phyloP scores from a whole-genome alignment of 2,113 vertebrate species.

The Thymallus thymallus region DNA sequence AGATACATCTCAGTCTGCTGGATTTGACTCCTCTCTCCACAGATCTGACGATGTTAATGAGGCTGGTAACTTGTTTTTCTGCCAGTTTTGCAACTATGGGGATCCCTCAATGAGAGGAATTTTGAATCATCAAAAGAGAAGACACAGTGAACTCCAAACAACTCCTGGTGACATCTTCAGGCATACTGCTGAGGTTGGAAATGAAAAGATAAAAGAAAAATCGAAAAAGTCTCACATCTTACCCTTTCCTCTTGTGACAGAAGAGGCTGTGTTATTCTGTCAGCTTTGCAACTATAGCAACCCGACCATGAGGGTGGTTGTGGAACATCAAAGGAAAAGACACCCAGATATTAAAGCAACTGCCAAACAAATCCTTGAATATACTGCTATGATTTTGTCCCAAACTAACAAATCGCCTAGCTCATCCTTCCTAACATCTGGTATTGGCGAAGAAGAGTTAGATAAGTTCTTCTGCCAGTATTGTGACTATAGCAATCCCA shows the following conservation, averaged over 20 bases:
- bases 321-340: conserved; percentile 44
- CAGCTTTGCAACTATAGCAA: neutral
- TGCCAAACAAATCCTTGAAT: neutral
- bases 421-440: neutral
- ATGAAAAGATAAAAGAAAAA: too few species aligned
- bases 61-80: conserved; percentile 18
- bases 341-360: neutral
- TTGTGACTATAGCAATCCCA: neutral
- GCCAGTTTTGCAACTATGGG: conserved; percentile 60
- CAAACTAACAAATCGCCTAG: conserved; percentile 27
- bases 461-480: neutral
- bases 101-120: conserved; percentile 12
- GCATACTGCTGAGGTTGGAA: neutral
- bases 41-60: neutral
- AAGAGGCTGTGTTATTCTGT: conserved; percentile 9
- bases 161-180: neutral
- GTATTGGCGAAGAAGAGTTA: neutral
- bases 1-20: neutral
- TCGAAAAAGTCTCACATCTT: neutral
- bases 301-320: conserved; percentile 26
- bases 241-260: conserved; percentile 1
- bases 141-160: neutral
- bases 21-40: neutral
- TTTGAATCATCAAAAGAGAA: neutral
- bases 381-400: conserved; percentile 36